Evolutionary conservation across 2,888 invertebrate species (phyloP).

Genomic region (Phlogophora meticulosa): DNA sequence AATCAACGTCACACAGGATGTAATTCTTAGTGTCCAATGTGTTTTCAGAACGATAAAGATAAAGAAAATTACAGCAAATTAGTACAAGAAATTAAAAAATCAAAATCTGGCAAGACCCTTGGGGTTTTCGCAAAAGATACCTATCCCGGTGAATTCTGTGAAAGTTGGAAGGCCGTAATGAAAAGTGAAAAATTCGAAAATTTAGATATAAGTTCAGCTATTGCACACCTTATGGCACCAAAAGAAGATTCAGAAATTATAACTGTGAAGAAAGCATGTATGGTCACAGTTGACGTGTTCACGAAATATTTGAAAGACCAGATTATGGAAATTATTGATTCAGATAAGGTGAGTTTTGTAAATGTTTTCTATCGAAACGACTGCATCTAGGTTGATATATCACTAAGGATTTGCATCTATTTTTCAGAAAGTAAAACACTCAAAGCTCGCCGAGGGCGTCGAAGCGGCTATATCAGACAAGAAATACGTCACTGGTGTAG

Average conservation of each 20-base stretch:
- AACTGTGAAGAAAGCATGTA: conserved; percentile 97
- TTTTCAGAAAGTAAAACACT: conserved; percentile 98
- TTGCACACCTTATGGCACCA: conserved; percentile 97
- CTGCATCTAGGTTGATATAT: neutral
- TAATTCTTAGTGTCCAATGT: conserved; percentile 27
- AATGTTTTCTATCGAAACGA: neutral
- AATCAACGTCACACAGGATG: neutral
- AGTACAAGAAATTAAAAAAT: conserved; percentile 95
- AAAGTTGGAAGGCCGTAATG: conserved; percentile 96
- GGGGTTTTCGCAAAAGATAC: conserved; percentile 98
- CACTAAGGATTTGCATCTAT: neutral
- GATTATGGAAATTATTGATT: conserved; percentile 99
- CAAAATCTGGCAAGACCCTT: conserved; percentile 96
- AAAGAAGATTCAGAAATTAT: conserved; percentile 98
- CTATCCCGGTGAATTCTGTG: conserved; percentile 98
- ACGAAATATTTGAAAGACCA: conserved; percentile 99
- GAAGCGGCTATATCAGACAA: conserved; percentile 98
- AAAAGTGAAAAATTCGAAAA: conserved; percentile 95
- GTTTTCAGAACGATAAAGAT: conserved; percentile 95
- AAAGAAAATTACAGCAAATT: conserved; percentile 96
- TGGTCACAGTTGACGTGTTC: conserved; percentile 98
- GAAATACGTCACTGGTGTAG: conserved; percentile 98
- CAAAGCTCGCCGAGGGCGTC: conserved; percentile 98
- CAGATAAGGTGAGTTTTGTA: conserved; percentile 94
- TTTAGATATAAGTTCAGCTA: conserved; percentile 96